Base-by-base conservation (phyloP, 2,888 invertebrate genomes). In the Drosophila incognita region DNA sequence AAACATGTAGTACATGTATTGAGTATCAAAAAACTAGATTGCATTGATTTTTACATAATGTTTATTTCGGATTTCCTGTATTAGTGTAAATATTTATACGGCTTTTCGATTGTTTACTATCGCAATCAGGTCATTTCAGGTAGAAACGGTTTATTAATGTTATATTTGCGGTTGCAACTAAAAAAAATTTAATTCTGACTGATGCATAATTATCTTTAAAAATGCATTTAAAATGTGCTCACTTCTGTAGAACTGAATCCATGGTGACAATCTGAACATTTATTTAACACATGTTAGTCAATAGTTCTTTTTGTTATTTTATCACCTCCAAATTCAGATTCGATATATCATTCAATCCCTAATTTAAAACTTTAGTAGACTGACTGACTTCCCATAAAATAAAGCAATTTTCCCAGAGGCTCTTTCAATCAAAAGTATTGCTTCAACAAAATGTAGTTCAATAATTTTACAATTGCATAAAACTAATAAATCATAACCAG, bases 1-100 rank as follows among this genome's bases (percentile, higher is more conserved):
- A 67, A 27, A 36, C 6, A 46, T 59, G 48, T 56, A 13, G 24
- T 59, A 52, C 21, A 21, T 21, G 21, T 21, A 21, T 21, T 21
- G 18, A 46, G 8, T 15, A 27, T 5, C 24, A 27, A 51, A 63
- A 62, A 61, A 51, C 18, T 21, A 54, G 24, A 51, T 52, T 58
- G 27, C 46, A 66, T 59, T 46, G 18, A n/a, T 10, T 24, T 64
- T 46, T 38, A 31, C 38, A 67, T 53, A 64, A 67, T 63, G 46
- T 71, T 63, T 73, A 46, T 64, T 61, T 56, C 56, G 61, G 68
- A 80, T 72, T 69, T 66, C 58, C 56, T 64, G 62, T 67, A 59
- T 51, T 57, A 38, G 24, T 66, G 60, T 67, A 69, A 79, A 79
- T 74, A 66, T 79, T 74, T 65, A 57, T 49, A 15, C 24, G 82